Base-by-base conservation (phyloP, 2,797 vertebrate species). In the Microchirus variegatus region DNA sequence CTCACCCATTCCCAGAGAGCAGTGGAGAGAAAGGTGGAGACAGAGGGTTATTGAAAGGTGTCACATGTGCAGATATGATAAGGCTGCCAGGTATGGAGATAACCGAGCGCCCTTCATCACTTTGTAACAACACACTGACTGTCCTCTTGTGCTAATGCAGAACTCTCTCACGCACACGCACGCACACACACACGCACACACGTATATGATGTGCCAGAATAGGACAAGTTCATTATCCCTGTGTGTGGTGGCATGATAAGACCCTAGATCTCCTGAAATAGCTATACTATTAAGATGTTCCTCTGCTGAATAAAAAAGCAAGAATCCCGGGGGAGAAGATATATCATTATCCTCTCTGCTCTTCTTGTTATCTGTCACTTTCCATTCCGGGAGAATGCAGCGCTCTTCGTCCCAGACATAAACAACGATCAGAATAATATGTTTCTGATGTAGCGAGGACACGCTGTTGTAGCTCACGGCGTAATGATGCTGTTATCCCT, bases 61-160 rank as follows among this genome's bases (percentile, higher is more conserved):
- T 88, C 83, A 87, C 85, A 82, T 89, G 87, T 87, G 78, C 78
- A 75, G 82, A 85, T 86, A 84, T 78, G 87, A 90, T 88, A 86
- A 88, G 69, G 63, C 70, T 59, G 77, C 78, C 63, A 74, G 78
- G 75, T 15, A 15, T 77, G 60, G 58, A 81, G 84, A 90, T 88
- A 90, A 86, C 75, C 77, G 69, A 78, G 76, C 36, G 44, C 53
- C 77, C 81, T 87, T 87, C 82, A 81, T 83, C 83, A 77, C 75
- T 75, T 78, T 72, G 67, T 71, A 84, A 78, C 77, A 77, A 80
- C 74, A 74, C 69, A 69, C 44, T 10, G 46, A 52, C 66, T 81
- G 75, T 76, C 74, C 78, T 79, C 78, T 72, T 60, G 59, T 75
- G 72, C 72, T 84, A 75, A 82, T 86, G 78, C 78, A 73, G 70